Evolutionary conservation across 2,113 vertebrate genomes (phyloP), one percentile per base, ranked within the genome.

Genomic region (Solea solea): DNA sequence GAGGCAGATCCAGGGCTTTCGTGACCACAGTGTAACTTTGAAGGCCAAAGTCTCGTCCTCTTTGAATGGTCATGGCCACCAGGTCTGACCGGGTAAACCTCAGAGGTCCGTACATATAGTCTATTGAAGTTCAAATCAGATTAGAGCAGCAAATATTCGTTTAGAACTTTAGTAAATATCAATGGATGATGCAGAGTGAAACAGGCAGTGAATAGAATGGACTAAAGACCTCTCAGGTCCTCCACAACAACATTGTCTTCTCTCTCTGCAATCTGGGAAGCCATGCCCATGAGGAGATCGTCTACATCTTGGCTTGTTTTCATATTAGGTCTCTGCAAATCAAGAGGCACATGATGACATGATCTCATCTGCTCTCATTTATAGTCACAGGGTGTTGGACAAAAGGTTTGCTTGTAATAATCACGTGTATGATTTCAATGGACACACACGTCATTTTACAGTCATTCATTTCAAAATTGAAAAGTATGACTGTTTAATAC

Each of bases 91-190:
- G 95, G 5, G 95, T 95, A 82, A 94, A 97, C 55, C 86, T 93
- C 53, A 95, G 62, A 0, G 95, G 94, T 9, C 97, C 97, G 0
- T 98, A 98, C 96, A 97, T 98, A 86, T 93, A 99, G 90, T 99
- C 98, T 99, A 76, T 39, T 27, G 54, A 52, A 34, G 66, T 6
- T 48, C 9, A 56, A 49, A 79, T 56, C 39, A 72, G 7, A 63
- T 48, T 11, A 81, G 9, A 25, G 3, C 0, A 0, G 3, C 45
- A 8, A 5, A 40, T 9, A 61, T 67, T 59, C 3, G 0, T 16
- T 45, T 28, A 5, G 12, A 40, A 40, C 6, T 48, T 16, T 0
- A 10, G 14, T 9, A 55, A 10, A 1, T 8, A 1, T 53, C 7
- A 40, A 21, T 44, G 8, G 60, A 21, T 39, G 13, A 27, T n/a